Conservation (phyloP, 2,797 vertebrate genomes). For the Rhincodon typus region DNA sequence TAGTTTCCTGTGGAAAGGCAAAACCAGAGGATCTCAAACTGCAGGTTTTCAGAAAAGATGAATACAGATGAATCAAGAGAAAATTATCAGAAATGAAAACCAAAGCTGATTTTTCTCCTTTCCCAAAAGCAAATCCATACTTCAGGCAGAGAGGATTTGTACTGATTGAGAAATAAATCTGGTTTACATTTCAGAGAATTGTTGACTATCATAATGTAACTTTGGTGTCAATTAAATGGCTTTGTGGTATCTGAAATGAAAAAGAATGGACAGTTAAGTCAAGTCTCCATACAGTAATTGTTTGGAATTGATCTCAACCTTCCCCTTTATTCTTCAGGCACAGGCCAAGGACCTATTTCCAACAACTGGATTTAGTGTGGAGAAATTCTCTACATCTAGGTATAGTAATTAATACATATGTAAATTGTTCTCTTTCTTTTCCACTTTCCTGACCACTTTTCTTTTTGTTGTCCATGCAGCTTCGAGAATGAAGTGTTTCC, state of each 20-base stretch:
- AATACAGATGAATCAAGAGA: not conserved
- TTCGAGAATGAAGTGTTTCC: not conserved
- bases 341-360: conserved; percentile 1
- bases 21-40: not conserved
- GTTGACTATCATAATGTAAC: not conserved
- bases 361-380: conserved; percentile 37
- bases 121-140: not conserved
- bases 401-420: not conserved
- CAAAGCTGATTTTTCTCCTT: not conserved
- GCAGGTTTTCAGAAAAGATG: not conserved
- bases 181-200: not conserved
- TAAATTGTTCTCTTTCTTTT: not conserved
- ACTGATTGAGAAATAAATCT: not conserved
- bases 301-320: not conserved
- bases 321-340: conserved; percentile 33
- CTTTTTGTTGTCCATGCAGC: not conserved
- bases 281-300: not conserved
- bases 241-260: not conserved
- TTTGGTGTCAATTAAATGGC: not conserved
- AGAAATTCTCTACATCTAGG: conserved; percentile 38
- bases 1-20: not conserved
- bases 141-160: not conserved
- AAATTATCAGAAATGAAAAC: not conserved
- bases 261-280: not conserved
- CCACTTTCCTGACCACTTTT: not conserved